A percentile compares a stretch with the other conserved stretches of the same genome.
Evolutionary conservation across 1,140 invertebrate genomes (phyloP).

Genomic region (Vollenhovia emeryi): DNA sequence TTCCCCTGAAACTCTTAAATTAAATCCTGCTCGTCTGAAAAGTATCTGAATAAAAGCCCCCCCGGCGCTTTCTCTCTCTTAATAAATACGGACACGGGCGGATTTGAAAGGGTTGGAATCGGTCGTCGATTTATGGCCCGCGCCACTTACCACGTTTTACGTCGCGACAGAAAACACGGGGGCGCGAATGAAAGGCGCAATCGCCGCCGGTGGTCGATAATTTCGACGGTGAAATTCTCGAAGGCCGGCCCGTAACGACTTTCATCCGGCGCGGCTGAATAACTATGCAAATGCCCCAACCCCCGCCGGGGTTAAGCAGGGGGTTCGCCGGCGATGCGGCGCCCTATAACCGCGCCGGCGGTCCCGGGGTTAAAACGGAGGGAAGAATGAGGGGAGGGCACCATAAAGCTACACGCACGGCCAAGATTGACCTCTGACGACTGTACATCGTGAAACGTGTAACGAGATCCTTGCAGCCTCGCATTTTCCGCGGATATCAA

Average conservation of each 20-base stretch:
- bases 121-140: conserved; percentile 35
- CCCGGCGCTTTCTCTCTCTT: background rate
- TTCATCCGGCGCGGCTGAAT: conserved; percentile 72
- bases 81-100: conserved; percentile 22
- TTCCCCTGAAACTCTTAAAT: background rate
- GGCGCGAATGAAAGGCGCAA: conserved; percentile 58
- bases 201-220: conserved; percentile 51
- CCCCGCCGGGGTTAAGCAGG: conserved; percentile 63
- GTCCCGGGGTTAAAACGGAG: conserved; percentile 19
- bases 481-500: conserved; percentile 45
- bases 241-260: conserved; percentile 73
- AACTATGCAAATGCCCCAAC: conserved; percentile 78
- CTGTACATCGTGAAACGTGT: conserved; percentile 21
- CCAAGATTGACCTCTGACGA: conserved; percentile 60
- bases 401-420: conserved; percentile 58
- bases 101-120: conserved; percentile 36
- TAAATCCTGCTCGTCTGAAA: background rate
- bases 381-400: conserved; percentile 12
- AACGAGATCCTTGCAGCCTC: conserved; percentile 25
- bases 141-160: conserved; percentile 33
- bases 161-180: conserved; percentile 57
- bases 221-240: conserved; percentile 69
- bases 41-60: background rate
- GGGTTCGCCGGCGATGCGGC: conserved; percentile 59
- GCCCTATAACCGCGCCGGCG: conserved; percentile 27